Conservation (phyloP, 2,113 vertebrate genomes). For the Rhombomys opimus region DNA sequence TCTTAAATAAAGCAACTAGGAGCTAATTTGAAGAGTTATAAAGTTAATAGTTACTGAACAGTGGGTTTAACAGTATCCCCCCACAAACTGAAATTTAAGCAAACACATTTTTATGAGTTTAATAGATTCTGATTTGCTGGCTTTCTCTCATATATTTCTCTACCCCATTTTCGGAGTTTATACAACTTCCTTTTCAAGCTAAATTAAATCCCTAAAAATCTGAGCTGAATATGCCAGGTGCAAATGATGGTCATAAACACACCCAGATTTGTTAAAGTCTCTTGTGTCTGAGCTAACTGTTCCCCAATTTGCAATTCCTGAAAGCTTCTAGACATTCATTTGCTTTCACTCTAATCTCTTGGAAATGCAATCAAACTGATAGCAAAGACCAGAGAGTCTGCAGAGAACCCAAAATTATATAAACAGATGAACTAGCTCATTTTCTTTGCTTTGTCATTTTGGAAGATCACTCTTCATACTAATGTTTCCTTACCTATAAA, state of each 20-base stretch:
- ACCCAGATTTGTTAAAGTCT: conserved; percentile 16
- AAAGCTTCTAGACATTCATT: neutral
- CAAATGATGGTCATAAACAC: conserved; percentile 45
- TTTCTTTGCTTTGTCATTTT: neutral
- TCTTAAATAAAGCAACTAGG: conserved; percentile 10
- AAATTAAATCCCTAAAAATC: conserved; percentile 63
- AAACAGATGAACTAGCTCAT: neutral
- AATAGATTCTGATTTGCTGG: conserved; percentile 60
- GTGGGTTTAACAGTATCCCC: conserved; percentile 34
- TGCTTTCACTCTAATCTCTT: neutral
- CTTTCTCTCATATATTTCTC: neutral
- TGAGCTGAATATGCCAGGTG: neutral
- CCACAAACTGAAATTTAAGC: conserved; percentile 24
- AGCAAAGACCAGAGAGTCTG: neutral
- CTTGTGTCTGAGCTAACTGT: conserved; percentile 11
- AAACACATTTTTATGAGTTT: conserved; percentile 53
- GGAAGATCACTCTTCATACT: neutral
- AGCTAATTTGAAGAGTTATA: conserved; percentile 49
- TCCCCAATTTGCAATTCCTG: neutral
- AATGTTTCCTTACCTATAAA: neutral
- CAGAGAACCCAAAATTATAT: neutral
- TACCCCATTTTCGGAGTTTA: neutral
- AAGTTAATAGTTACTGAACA: conserved; percentile 45
- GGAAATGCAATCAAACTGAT: neutral
- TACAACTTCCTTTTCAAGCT: conserved; percentile 51